Evolutionary conservation across 2,113 vertebrate species (phyloP).

Genomic region (Pogona vitticeps): DNA sequence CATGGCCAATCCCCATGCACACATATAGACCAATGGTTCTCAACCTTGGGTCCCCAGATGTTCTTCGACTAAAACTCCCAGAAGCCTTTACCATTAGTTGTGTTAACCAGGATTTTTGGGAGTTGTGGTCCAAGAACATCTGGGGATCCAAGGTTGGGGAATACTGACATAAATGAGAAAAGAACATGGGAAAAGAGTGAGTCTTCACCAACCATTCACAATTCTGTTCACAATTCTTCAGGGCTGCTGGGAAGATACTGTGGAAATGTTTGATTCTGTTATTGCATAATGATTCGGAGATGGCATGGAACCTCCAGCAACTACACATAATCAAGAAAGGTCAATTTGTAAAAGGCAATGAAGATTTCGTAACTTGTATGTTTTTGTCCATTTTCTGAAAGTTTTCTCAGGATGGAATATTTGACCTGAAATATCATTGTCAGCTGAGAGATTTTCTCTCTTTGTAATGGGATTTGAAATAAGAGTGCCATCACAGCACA

Average conservation of each 20-base stretch:
- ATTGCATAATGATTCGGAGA: background rate
- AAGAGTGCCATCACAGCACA: slow-evolving; percentile 5
- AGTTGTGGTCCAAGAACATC: too few species aligned
- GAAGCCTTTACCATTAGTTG: too few species aligned
- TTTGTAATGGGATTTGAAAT: slow-evolving; percentile 28
- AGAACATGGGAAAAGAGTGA: background rate
- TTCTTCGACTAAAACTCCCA: background rate
- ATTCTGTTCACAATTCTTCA: background rate
- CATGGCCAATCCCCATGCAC: too few species aligned
- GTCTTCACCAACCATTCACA: background rate
- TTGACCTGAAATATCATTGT: slow-evolving; percentile 24
- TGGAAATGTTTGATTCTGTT: background rate
- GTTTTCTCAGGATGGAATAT: slow-evolving; percentile 13
- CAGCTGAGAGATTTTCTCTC: slow-evolving; percentile 4
- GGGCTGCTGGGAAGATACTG: background rate
- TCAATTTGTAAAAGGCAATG: background rate
- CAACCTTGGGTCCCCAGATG: too few species aligned
- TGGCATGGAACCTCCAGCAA: background rate
- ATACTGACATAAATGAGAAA: too few species aligned
- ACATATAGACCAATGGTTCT: too few species aligned
- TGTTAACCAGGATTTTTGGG: too few species aligned
- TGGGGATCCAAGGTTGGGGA: too few species aligned
- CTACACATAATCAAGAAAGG: too few species aligned
- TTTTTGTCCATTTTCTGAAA: background rate
- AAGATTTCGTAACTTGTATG: background rate